Percentiles rank a stretch among this genome's conserved stretches.
Evolutionary conservation across 1,140 invertebrate genomes (phyloP).

Genomic region (Bombus turneri): DNA sequence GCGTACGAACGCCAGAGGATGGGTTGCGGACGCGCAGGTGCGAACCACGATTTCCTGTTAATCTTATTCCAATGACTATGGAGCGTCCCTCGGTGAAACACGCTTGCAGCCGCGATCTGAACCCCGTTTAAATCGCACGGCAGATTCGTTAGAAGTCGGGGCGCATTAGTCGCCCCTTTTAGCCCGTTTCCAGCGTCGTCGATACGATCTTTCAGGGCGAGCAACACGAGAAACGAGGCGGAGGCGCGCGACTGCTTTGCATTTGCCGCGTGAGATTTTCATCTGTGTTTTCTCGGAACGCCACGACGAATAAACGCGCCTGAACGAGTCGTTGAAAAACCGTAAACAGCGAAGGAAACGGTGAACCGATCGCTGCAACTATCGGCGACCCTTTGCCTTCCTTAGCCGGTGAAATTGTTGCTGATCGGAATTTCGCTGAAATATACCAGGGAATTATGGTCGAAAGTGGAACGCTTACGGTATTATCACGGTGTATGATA

Average conservation of each 20-base stretch:
- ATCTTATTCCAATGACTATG: constrained; percentile 24
- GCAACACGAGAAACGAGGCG: constrained; percentile 27
- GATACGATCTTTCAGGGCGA: constrained; percentile 70
- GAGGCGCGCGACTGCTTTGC: constrained; percentile 72
- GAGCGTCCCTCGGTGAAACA: neutral
- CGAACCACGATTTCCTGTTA: constrained; percentile 39
- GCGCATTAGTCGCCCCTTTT: constrained; percentile 69
- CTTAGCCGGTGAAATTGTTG: constrained; percentile 3
- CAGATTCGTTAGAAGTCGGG: constrained; percentile 67
- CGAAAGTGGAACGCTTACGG: too few species aligned
- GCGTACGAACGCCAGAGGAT: neutral
- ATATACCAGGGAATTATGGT: neutral
- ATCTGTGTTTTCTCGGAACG: constrained; percentile 77
- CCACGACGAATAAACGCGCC: constrained; percentile 31
- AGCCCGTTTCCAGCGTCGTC: constrained; percentile 55
- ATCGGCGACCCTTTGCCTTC: neutral
- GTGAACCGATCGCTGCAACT: neutral
- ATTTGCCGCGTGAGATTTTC: constrained; percentile 74
- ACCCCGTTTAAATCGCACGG: constrained; percentile 54
- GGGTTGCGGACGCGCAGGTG: constrained; percentile 29
- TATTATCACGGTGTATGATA: too few species aligned
- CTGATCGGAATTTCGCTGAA: neutral
- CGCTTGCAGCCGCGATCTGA: neutral
- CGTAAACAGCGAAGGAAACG: constrained; percentile 19
- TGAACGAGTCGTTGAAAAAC: constrained; percentile 6